Conservation (phyloP, 2,888 invertebrate species). For the Ophonus ardosiacus region DNA sequence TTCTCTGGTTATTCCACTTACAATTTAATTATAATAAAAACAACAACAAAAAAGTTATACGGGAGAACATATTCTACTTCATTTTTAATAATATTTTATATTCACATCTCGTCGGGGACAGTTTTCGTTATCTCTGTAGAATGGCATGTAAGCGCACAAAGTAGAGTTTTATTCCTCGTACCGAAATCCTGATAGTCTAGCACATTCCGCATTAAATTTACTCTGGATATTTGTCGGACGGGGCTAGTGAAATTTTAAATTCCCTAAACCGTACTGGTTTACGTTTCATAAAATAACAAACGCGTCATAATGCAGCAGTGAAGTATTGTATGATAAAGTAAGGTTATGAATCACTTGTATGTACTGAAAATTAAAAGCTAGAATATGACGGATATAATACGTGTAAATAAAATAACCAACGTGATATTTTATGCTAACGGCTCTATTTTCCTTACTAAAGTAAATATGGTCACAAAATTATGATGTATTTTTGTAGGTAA, state of each 20-base stretch:
- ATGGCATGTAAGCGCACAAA: constrained; percentile 7
- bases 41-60: not conserved
- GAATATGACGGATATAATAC: too few species aligned
- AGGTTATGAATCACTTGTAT: not conserved
- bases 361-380: too few species aligned
- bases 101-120: constrained; percentile 6
- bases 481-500: too few species aligned
- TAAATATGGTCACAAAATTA: too few species aligned
- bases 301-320: constrained; percentile 14
- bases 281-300: constrained; percentile 50
- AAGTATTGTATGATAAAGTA: constrained; percentile 27
- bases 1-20: not conserved
- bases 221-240: constrained; percentile 18
- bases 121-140: not conserved
- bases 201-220: constrained; percentile 33
- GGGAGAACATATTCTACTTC: not conserved
- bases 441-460: too few species aligned
- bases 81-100: constrained; percentile 36
- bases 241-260: constrained; percentile 47
- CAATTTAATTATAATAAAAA: constrained; percentile 23
- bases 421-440: too few species aligned
- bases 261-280: constrained; percentile 22
- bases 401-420: too few species aligned
- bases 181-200: constrained; percentile 21
- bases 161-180: constrained; percentile 12